These are phyloP conservation scores for Drosophila quadrilineata DNA, from an alignment of 1,140 invertebrate genomes.

Conservation along the genomic window DNA sequence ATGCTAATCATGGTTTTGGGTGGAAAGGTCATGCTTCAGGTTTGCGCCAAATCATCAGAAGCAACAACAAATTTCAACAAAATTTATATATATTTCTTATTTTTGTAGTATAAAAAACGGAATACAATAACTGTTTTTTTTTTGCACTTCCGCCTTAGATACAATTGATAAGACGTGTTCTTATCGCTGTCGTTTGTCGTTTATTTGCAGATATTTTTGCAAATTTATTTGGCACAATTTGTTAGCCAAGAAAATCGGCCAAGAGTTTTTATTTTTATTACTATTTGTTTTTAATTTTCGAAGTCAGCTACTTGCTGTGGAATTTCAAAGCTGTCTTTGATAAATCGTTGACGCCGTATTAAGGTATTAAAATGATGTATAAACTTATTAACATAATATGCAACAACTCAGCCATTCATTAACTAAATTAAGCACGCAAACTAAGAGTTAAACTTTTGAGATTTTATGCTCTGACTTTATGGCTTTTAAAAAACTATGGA, in stretches of 20 bases:
- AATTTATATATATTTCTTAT: neutral
- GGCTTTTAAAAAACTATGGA: no score
- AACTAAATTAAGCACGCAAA: slow-evolving; percentile 2
- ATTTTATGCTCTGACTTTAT: neutral
- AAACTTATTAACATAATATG: slow-evolving; percentile 10
- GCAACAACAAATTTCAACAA: neutral
- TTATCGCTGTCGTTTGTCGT: no score
- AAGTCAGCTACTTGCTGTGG: slow-evolving; percentile 27
- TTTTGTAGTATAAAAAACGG: neutral
- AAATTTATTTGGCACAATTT: slow-evolving; percentile 29
- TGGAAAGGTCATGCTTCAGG: slow-evolving; percentile 20
- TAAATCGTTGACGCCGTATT: slow-evolving; percentile 6
- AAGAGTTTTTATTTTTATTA: no score
- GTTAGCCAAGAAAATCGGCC: slow-evolving; percentile 1
- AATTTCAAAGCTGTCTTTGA: slow-evolving; percentile 15
- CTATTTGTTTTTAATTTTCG: neutral
- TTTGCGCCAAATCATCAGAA: neutral
- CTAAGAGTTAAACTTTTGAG: neutral
- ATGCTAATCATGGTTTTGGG: slow-evolving; percentile 5
- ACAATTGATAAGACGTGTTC: slow-evolving; percentile 11
- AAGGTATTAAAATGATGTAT: slow-evolving; percentile 25
- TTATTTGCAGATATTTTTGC: neutral
- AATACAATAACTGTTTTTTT: no score
- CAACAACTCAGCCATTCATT: slow-evolving; percentile 11
- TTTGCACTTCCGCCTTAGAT: slow-evolving; percentile 31